These are phyloP conservation scores for Mesorhabditis belari DNA, from an alignment of 2,888 invertebrate species.

Conservation along the genomic window DNA sequence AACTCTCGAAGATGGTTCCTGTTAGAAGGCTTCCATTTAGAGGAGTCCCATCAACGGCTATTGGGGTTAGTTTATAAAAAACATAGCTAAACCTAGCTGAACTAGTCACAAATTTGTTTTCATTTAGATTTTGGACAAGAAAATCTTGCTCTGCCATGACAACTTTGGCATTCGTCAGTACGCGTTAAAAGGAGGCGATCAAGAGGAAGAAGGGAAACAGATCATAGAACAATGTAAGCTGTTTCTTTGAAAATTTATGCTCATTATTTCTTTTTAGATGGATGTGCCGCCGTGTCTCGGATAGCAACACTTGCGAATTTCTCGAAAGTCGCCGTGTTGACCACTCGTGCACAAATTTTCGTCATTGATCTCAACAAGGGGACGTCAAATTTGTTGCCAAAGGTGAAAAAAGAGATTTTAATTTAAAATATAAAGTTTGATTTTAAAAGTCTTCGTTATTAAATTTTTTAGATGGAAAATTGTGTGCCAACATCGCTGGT, in stretches of 20 bases:
- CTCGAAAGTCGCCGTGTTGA: constrained; percentile 12
- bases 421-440: no score
- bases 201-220: constrained; percentile 1
- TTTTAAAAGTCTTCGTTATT: background rate
- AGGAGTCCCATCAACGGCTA: background rate
- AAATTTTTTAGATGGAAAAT: background rate
- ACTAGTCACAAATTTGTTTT: no score
- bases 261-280: constrained; percentile 9
- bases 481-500: background rate
- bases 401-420: no score
- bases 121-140: no score
- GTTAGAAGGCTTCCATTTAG: constrained; percentile 1
- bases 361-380: constrained; percentile 10
- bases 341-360: constrained; percentile 21
- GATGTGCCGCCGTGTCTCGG: constrained; percentile 19
- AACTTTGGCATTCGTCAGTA: no score
- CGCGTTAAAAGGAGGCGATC: no score
- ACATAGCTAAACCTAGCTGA: no score
- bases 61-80: background rate
- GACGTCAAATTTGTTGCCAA: background rate
- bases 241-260: background rate
- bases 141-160: no score
- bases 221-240: constrained; percentile 15
- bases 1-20: background rate
- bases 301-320: constrained; percentile 8